These are phyloP conservation scores for Gambelia wislizenii DNA, from an alignment of 2,797 vertebrate species.

Conservation along the genomic window DNA sequence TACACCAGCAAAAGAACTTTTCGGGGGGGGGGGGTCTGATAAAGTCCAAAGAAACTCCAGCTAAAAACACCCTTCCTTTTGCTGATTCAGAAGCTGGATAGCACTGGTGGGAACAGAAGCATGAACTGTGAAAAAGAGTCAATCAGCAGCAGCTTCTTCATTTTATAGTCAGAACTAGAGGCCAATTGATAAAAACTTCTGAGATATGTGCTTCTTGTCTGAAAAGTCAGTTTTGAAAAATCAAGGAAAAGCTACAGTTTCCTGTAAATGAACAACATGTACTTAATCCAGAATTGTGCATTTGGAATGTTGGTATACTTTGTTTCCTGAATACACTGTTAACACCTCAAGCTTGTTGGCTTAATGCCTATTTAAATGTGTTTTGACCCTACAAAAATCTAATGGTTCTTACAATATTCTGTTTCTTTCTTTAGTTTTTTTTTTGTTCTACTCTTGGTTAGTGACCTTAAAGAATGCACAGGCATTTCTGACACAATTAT, in stretches of 20 bases:
- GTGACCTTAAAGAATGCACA: conserved; percentile 34
- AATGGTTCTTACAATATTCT: conserved; percentile 31
- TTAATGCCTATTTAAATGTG: conserved; percentile 33
- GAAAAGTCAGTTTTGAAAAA: conserved; percentile 1
- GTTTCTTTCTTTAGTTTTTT: neutral
- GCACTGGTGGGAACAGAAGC: neutral
- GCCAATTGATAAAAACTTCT: neutral
- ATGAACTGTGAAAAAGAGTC: neutral
- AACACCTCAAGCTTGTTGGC: conserved; percentile 25
- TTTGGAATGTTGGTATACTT: conserved; percentile 13
- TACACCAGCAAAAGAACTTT: no score
- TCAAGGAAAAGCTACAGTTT: neutral
- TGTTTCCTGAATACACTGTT: conserved; percentile 35
- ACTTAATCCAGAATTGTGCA: conserved; percentile 32
- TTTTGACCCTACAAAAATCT: conserved; percentile 24
- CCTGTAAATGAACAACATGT: neutral
- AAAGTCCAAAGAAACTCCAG: neutral
- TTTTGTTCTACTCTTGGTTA: conserved; percentile 30
- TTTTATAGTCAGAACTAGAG: neutral
- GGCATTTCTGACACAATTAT: conserved; percentile 29
- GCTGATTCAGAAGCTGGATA: neutral
- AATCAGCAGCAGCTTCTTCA: neutral
- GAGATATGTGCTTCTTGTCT: neutral
- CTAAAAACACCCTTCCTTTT: neutral
- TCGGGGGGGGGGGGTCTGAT: no score